phyloP scores from a whole-genome alignment of 2,797 vertebrate genomes.

The Acestrorhynchus altus region DNA sequence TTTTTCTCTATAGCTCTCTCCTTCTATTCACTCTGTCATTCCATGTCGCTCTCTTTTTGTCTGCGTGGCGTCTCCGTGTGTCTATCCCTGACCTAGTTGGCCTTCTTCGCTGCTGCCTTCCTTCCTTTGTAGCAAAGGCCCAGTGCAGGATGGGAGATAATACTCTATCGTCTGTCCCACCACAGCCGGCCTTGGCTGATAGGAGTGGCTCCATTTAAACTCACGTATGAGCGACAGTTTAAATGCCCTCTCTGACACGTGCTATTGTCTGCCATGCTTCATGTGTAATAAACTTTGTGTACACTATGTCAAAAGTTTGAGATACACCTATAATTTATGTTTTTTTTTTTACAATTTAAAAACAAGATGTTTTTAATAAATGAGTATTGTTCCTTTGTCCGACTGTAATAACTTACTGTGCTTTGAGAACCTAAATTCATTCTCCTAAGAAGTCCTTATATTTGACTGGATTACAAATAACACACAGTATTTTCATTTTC shows the following conservation, averaged over 20 bases:
- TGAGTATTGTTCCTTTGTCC: neutral
- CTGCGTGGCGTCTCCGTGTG: conserved; percentile 53
- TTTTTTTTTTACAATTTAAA: no score
- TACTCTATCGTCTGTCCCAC: conserved; percentile 67
- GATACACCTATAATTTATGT: neutral
- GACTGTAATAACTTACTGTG: neutral
- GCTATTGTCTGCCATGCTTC: conserved; percentile 22
- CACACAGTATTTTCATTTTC: no score
- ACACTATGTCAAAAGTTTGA: neutral
- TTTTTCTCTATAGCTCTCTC: conserved; percentile 10
- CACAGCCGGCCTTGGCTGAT: conserved; percentile 67
- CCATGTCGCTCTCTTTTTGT: conserved; percentile 43
- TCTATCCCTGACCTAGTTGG: conserved; percentile 61
- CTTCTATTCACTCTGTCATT: conserved; percentile 2
- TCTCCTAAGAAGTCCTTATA: neutral
- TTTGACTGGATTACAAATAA: no score
- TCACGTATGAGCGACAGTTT: conserved; percentile 63
- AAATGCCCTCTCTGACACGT: conserved; percentile 69
- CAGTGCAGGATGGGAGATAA: conserved; percentile 80
- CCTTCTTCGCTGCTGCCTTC: conserved; percentile 68
- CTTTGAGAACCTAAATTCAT: neutral
- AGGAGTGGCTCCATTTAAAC: conserved; percentile 61
- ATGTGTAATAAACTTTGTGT: neutral
- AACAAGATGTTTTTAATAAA: neutral
- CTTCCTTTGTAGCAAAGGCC: conserved; percentile 75